phyloP scores from a whole-genome alignment of 2,888 invertebrate species.

The Nemapogon koenigi region DNA sequence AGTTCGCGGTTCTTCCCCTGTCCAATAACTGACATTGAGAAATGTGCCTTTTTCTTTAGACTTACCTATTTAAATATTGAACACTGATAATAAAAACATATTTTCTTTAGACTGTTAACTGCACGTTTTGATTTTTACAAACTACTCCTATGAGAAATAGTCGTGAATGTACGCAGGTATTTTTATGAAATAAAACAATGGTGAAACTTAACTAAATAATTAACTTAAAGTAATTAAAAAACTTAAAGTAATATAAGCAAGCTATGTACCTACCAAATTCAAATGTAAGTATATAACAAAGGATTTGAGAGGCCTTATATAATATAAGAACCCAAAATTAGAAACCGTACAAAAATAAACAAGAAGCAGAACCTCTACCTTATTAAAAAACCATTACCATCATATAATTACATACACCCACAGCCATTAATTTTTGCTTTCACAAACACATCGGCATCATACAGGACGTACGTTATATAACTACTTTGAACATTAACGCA shows the following conservation, averaged over 20 bases:
- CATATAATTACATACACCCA: slow-evolving; percentile 56
- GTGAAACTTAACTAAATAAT: too few relatives aligned
- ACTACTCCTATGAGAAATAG: too few relatives aligned
- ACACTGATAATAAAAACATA: too few relatives aligned
- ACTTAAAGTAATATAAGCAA: too few relatives aligned
- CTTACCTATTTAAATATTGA: slow-evolving; percentile 7
- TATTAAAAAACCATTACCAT: slow-evolving; percentile 59
- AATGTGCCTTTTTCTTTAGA: slow-evolving; percentile 38
- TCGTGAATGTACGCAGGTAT: too few relatives aligned
- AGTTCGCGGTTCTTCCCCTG: slow-evolving; percentile 40
- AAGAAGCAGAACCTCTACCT: slow-evolving; percentile 33
- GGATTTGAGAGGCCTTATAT: slow-evolving; percentile 20
- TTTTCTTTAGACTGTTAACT: too few relatives aligned
- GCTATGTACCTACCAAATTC: too few relatives aligned
- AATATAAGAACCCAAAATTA: slow-evolving; percentile 15
- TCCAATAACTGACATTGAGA: slow-evolving; percentile 42
- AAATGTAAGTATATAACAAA: too few relatives aligned
- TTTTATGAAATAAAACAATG: too few relatives aligned
- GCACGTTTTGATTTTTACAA: too few relatives aligned
- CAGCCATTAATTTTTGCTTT: slow-evolving; percentile 53
- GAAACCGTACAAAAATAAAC: slow-evolving; percentile 10
- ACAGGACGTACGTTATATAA: slow-evolving; percentile 15
- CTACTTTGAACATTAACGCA: slow-evolving; percentile 11
- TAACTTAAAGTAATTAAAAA: too few relatives aligned
- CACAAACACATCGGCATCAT: slow-evolving; percentile 32